Base-by-base conservation (phyloP, 2,113 vertebrate genomes). In the Sorex araneus region DNA sequence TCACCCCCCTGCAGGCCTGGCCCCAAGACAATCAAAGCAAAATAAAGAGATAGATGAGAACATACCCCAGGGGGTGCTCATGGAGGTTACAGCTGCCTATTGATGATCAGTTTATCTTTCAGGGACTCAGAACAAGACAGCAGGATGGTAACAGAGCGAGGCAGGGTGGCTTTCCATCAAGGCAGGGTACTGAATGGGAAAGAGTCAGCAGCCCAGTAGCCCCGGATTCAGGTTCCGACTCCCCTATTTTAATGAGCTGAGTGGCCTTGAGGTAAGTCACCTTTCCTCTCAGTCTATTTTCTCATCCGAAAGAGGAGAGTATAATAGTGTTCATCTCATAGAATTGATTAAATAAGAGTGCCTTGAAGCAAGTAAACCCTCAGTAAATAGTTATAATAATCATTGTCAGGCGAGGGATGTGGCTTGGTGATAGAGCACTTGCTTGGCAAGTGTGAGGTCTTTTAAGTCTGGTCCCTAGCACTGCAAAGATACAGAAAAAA, bases 71-170 rank as follows among this genome's bases (percentile, higher is more conserved):
- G 69, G 78, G 74, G 34, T 30, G 10, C 67, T 7, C 50, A 70
- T n/a, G 45, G 34, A 54, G 8, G 25, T 74, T 70, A 67, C 28
- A 76, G 77, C 64, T 74, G 36, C 50, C 79, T 54, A 15, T 43
- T 89, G 66, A 74, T 85, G 9, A 78, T 84, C 79, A 90, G 70
- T 6, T 89, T 82, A 25, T 82, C 92, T 94, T 91, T 70, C 67
- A 16, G 23, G 25, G 66, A 74, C 63, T 91, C 32, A 89, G 50
- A 96, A 84, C 27, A 63, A 69, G 23, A 63, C 19, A 67, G 40
- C 27, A 84, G 67, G 92, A 83, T 16, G 36, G 3, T 84, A 93
- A 81, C 8, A 70, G 0, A 60, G 40, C 47, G 27, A 95, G 36
- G 63, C 7, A 64, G 19, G 45, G 43, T 36, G 28, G 60, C 23